Evolutionary conservation across 37 sponge, comb jelly and placozoan species (phyloP).

Genomic region (Petrosia ficiformis): DNA sequence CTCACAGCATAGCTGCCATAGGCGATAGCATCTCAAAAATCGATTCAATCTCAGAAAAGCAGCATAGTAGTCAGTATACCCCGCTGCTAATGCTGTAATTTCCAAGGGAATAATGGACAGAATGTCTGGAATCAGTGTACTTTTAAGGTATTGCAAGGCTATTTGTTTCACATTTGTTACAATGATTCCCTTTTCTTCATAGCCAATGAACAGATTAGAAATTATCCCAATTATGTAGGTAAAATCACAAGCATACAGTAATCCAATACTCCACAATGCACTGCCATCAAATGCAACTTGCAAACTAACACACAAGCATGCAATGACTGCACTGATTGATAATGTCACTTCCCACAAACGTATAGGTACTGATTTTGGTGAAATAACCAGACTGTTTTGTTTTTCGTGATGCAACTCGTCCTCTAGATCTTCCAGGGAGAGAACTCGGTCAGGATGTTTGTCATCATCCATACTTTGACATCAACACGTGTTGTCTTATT

Average conservation of each 20-base stretch:
- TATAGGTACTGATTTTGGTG: background rate
- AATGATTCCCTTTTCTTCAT: slow-evolving; percentile 22
- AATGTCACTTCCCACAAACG: slow-evolving; percentile 29
- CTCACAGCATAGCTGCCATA: slow-evolving; percentile 53
- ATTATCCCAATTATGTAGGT: slow-evolving; percentile 25
- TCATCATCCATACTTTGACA: too few species aligned
- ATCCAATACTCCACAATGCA: slow-evolving; percentile 29
- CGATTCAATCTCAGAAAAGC: slow-evolving; percentile 54
- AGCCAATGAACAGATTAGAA: slow-evolving; percentile 26
- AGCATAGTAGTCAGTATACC: background rate
- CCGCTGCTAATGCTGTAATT: slow-evolving; percentile 23
- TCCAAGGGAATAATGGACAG: slow-evolving; percentile 56
- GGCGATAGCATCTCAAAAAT: slow-evolving; percentile 37
- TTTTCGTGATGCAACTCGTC: too few species aligned
- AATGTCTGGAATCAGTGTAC: slow-evolving; percentile 31
- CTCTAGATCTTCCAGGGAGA: too few species aligned
- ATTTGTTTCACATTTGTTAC: slow-evolving; percentile 25
- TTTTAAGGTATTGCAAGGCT: slow-evolving; percentile 28
- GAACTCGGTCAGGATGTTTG: too few species aligned
- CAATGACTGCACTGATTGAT: background rate
- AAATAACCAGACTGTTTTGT: too few species aligned
- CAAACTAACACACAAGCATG: slow-evolving; percentile 25
- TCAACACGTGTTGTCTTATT: too few species aligned
- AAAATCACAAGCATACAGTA: slow-evolving; percentile 27
- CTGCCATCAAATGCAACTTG: slow-evolving; percentile 40